Evolutionary conservation across 2,888 invertebrate genomes (phyloP), one percentile per base, ranked within the genome.

Genomic region (Synergus umbraculus): DNA sequence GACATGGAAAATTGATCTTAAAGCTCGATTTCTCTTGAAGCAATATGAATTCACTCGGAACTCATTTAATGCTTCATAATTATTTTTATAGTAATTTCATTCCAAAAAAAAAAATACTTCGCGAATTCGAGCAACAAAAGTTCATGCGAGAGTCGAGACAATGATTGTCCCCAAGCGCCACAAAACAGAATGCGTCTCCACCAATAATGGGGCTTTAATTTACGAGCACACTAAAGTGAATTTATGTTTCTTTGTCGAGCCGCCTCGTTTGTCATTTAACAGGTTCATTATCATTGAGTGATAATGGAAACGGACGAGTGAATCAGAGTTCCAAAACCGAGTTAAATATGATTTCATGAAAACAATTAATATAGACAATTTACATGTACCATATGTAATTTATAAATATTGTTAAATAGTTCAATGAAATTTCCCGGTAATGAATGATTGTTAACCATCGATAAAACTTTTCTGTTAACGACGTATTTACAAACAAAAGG

Each of bases 381-480:
- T 37, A 29, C 1, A 66, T 12, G 46, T 46, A 64, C 10, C 64
- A 29, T 15, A 29, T 4, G 37, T 64, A 37, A 37, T 37, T 37
- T 37, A 37, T 0, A 37, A 37, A 37, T 37, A 37, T 37, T 7
- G 5, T 37, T 37, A 37, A 63, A 37, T 44, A 44, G 12, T 43
- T 44, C 44, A 13, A 67, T 69, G 44, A 1, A 46, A 69, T 49
- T 29, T 37, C 37, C 60, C 76, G 58, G 13, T 78, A 66, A 22
- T 80, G 78, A 82, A 78, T 79, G 77, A 78, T 78, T 78, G 66
- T 76, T 76, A 46, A 54, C 29, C 66, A 81, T 82, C 82, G 80
- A 82, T 81, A 81, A 79, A 82, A 81, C 79, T 81, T 76, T 41
- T 77, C 77, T 81, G 79, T 79, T 78, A 81, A 80, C 83, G 79